Base-by-base conservation (phyloP, 2,888 invertebrate species). In the Chironomus tentans region DNA sequence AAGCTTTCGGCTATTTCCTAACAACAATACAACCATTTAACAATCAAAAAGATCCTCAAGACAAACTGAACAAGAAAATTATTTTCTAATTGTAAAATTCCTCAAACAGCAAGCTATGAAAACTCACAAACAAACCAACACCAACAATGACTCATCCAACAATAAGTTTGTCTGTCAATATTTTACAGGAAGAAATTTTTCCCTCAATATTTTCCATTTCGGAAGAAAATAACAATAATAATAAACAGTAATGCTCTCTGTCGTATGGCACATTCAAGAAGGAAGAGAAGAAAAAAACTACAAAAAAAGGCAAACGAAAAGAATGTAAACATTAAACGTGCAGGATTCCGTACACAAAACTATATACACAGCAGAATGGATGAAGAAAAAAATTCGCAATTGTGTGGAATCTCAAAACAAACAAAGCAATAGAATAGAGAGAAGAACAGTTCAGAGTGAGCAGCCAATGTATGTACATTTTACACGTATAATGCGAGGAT, bases 371-470 rank as follows among this genome's bases (percentile, higher is more conserved):
- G 2, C 56, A n/a, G 56, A 56, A 18, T 15, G 38, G 10, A 38
- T 38, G 38, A 38, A 56, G 3, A 21, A 65, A 65, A 65, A 56
- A 48, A 24, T 71, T 71, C 71, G 56, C 50, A 38, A 65, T 65
- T 38, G 50, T 72, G 72, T 46, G 72, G 72, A 72, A 72, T 72
- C 50, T 22, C 72, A 72, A 72, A 72, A 72, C 46, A 72, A 72
- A 72, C 50, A 65, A 65, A 61, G 48, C 48, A 70, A 50, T 3
- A 22, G 21, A 22, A 62, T 38, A 38, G 38, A 38, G 1, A 38
- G 38, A 38, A 38, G 38, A 38, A 6, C 12, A 12, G 62, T 21
- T 12, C 24, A 22, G 10, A 22, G 38, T 38, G 38, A 38, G 38
- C 38, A 38, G n/a, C 3, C 22, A 24, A 24, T 24, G 65, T 24